These are phyloP conservation scores for Sparidentex hasta DNA, from an alignment of 2,797 vertebrate species.

Conservation along the genomic window DNA sequence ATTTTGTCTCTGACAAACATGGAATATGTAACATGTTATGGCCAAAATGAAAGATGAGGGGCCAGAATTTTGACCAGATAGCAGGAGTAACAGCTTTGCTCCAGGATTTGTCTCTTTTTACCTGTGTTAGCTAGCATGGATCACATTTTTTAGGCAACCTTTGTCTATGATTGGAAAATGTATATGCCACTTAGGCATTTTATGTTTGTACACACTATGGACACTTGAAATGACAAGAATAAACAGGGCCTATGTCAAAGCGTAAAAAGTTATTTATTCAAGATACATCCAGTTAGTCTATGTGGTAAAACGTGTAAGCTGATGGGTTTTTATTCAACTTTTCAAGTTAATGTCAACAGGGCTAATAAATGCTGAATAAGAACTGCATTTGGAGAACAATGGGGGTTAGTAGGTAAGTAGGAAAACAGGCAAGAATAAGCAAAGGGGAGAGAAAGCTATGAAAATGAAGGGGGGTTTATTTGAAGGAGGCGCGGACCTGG, in stretches of 20 bases:
- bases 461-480: conserved; percentile 73
- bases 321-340: background rate
- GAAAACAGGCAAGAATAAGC: background rate
- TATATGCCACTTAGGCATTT: background rate
- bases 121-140: background rate
- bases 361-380: background rate
- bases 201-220: background rate
- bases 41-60: background rate
- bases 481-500: conserved; percentile 91
- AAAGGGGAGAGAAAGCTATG: background rate
- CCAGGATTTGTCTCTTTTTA: background rate
- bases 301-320: background rate
- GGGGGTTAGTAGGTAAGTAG: background rate
- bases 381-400: background rate
- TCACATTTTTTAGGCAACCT: too few relatives aligned
- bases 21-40: background rate
- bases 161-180: background rate
- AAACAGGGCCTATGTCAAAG: background rate
- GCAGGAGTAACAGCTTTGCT: background rate
- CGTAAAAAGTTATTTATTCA: background rate
- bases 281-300: conserved; percentile 26
- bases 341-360: background rate
- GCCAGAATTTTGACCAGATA: background rate
- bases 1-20: background rate
- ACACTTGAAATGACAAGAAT: background rate